Percentiles rank a stretch among this genome's conserved stretches.
Evolutionary conservation across 2,797 vertebrate species (phyloP).

Genomic region (Typhlichthys eigenmanni): DNA sequence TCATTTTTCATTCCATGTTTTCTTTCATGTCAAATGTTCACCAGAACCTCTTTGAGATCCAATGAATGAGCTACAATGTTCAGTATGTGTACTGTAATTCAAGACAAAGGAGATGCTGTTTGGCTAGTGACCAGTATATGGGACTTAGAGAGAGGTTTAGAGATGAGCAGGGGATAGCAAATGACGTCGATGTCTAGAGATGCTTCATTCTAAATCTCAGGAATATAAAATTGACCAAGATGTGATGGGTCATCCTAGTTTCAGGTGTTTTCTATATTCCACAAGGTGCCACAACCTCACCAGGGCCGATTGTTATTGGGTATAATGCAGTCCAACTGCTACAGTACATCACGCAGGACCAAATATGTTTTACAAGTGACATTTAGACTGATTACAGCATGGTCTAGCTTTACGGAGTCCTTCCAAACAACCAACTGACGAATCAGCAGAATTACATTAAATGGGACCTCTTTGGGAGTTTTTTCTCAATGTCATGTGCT

Average conservation of each 20-base stretch:
- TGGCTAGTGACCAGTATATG: neutral
- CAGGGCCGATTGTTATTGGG: too few species aligned
- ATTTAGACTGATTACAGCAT: too few species aligned
- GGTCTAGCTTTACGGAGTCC: too few species aligned
- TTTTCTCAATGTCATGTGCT: too few species aligned
- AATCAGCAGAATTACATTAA: too few species aligned
- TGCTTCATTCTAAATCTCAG: neutral
- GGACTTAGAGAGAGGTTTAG: neutral
- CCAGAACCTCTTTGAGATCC: neutral
- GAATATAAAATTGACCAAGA: neutral
- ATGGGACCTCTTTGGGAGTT: too few species aligned
- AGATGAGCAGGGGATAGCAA: neutral
- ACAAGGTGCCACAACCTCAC: too few species aligned
- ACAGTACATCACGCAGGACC: too few species aligned
- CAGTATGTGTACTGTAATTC: neutral
- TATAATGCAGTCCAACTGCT: too few species aligned
- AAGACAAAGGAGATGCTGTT: neutral
- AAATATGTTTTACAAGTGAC: too few species aligned
- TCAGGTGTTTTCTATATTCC: neutral
- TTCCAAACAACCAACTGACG: too few species aligned
- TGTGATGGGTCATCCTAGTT: neutral
- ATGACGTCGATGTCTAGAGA: neutral
- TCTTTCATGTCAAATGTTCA: neutral
- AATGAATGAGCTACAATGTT: neutral
- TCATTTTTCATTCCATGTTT: neutral